Evolutionary conservation across 2,113 vertebrate species (phyloP), one percentile per base, ranked within the genome.

Genomic region (Apistogramma diplotaenia): DNA sequence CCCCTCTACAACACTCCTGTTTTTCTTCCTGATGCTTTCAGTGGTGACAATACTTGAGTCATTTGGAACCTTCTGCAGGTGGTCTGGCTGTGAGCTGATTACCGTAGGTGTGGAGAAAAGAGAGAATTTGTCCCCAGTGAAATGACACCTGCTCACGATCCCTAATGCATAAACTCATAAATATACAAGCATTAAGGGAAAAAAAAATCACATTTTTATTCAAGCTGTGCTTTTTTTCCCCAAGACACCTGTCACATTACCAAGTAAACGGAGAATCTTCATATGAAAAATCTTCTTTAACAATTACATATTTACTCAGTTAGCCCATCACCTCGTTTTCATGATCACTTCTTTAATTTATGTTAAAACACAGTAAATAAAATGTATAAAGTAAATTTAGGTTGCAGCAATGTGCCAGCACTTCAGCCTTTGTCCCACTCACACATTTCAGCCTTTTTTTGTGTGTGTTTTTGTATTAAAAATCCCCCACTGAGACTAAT

Each of bases 401-500:
- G 25, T 29, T 70, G 53, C n/a, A 79, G 40, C 43, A 21, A 78
- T 9, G 35, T 21, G 15, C 25, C 40, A 70, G 40, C 43, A 4
- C 40, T 19, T 62, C 61, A 78, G 12, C 11, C 51, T 57, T 78
- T 11, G 67, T 7, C 19, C 54, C 55, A 3, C 23, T 70, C 35
- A 19, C 8, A 60, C 1, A 46, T 56, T 76, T 56, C n/a, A 2
- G 25, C 6, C 31, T 72, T 19, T 18, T 57, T 35, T 56, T 54
- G 43, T 19, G 2, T 33, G 31, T 43, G 49, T 16, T 0, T 58
- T 57, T 67, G 15, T 40, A 46, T 73, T 33, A 65, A 58, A 27
- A 74, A 46, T 71, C 31, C 40, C 65, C 19, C 59, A 16, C 40
- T 12, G 70, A 81, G 74, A 65, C 55, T 77, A 54, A 86, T 86